These are phyloP conservation scores for Phortica magna DNA, from an alignment of 2,888 invertebrate species.

Conservation along the genomic window DNA sequence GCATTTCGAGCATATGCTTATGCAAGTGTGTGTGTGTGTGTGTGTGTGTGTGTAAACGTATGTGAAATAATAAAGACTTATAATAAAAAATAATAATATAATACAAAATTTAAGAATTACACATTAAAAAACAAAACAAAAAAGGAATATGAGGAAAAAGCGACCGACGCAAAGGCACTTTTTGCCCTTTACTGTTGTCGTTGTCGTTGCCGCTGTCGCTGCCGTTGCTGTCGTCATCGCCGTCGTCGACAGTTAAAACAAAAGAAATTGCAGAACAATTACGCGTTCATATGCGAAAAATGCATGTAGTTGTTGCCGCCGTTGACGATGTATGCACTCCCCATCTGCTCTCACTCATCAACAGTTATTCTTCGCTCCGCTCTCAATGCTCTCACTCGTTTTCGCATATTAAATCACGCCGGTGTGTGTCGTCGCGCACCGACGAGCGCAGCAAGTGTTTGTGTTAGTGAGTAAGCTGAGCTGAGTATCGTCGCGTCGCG, in stretches of 20 bases:
- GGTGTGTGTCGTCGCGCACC: background rate
- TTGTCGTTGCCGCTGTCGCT: background rate
- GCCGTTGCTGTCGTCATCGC: background rate
- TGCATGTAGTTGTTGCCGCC: constrained; percentile 3
- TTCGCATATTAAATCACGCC: too few relatives aligned
- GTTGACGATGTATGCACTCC: background rate
- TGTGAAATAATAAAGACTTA: background rate
- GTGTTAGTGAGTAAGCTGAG: background rate
- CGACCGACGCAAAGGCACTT: background rate
- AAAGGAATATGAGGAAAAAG: background rate
- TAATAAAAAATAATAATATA: constrained; percentile 1
- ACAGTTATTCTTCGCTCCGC: background rate
- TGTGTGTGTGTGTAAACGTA: constrained; percentile 1
- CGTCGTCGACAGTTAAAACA: constrained; percentile 1
- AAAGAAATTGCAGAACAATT: constrained; percentile 12
- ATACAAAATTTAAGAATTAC: background rate
- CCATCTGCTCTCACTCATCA: background rate
- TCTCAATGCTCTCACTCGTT: too few relatives aligned
- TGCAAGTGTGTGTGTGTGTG: constrained; percentile 5
- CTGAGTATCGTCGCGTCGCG: too few relatives aligned
- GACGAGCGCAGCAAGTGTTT: background rate
- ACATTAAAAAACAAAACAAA: background rate
- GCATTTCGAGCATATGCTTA: background rate
- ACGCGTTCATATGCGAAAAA: constrained; percentile 5
- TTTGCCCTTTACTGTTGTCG: background rate